phyloP scores from a whole-genome alignment of 2,797 vertebrate species.

The Simalia tracyae region DNA sequence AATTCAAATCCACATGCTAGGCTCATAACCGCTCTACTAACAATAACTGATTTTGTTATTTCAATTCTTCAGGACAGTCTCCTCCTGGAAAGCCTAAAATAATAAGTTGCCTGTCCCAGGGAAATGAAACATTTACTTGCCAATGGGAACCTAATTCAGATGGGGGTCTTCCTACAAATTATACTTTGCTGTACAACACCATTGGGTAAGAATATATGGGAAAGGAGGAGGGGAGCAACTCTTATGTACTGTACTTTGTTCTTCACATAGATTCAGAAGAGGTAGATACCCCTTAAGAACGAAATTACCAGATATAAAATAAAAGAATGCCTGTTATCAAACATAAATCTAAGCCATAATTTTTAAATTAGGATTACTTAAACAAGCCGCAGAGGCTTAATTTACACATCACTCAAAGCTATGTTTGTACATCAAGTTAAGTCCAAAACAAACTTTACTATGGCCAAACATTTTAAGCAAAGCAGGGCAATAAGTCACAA shows the following conservation, averaged over 20 bases:
- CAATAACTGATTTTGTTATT: neutral
- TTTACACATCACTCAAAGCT: neutral
- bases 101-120: slow-evolving; percentile 84
- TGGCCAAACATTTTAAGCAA: too few relatives aligned
- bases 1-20: neutral
- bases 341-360: neutral
- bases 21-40: neutral
- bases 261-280: neutral
- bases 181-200: slow-evolving; percentile 84
- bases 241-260: neutral
- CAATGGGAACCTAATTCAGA: slow-evolving; percentile 89
- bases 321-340: neutral
- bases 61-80: slow-evolving; percentile 71
- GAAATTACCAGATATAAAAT: neutral
- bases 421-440: too few relatives aligned
- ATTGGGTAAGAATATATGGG: slow-evolving; percentile 76
- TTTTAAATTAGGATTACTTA: neutral
- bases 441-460: too few relatives aligned
- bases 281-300: neutral
- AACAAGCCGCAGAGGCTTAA: neutral
- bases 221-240: too few relatives aligned
- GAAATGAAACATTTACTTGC: slow-evolving; percentile 94
- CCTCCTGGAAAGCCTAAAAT: slow-evolving; percentile 82
- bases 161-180: slow-evolving; percentile 83
- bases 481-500: neutral